Evolutionary conservation across 2,888 invertebrate genomes (phyloP).

Genomic region (Trichacis sp.): DNA sequence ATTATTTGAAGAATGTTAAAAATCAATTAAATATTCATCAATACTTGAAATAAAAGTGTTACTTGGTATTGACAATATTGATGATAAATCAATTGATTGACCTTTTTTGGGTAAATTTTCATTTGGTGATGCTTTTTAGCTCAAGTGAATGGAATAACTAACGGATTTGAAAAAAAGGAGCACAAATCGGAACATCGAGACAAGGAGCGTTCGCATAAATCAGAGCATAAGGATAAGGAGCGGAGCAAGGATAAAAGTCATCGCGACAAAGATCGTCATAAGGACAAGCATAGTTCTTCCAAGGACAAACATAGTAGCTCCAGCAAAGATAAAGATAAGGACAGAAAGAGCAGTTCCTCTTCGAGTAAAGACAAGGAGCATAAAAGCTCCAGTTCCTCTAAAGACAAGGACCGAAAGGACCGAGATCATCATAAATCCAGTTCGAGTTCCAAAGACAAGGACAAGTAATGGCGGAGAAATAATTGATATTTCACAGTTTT

Average conservation of each 20-base stretch:
- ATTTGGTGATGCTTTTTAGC: no score
- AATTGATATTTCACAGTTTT: not conserved
- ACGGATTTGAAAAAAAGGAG: constrained; percentile 78
- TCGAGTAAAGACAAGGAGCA: constrained; percentile 69
- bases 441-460: constrained; percentile 66
- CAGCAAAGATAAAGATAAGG: constrained; percentile 70
- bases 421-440: constrained; percentile 66
- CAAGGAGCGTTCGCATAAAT: constrained; percentile 67
- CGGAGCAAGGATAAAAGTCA: constrained; percentile 73
- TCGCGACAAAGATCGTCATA: constrained; percentile 76
- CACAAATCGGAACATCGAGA: constrained; percentile 73
- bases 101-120: no score
- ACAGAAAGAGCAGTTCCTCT: constrained; percentile 72
- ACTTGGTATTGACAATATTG: no score
- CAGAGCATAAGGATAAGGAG: constrained; percentile 70
- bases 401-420: constrained; percentile 69
- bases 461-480: constrained; percentile 52
- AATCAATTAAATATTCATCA: no score
- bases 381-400: constrained; percentile 63
- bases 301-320: constrained; percentile 68
- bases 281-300: constrained; percentile 64
- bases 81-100: no score
- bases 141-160: constrained; percentile 84
- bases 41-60: no score
- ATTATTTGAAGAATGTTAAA: no score